Conservation (phyloP, 2,888 invertebrate species). For the Synergus umbraculus region DNA sequence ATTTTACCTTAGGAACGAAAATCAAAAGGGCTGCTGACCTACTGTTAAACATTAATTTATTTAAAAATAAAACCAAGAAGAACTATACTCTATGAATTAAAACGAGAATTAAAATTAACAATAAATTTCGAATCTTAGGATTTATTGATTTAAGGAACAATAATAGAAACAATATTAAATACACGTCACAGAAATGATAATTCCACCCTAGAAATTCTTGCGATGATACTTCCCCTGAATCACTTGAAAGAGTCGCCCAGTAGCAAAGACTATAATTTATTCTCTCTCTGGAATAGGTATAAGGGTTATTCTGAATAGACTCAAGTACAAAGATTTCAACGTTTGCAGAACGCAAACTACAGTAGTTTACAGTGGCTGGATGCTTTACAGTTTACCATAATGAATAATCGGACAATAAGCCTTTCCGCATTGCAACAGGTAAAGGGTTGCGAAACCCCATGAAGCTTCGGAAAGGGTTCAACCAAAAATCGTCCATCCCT, state of each 20-base stretch:
- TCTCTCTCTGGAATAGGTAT: neutral
- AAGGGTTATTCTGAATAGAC: constrained; percentile 6
- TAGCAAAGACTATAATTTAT: constrained; percentile 8
- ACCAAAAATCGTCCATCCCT: constrained; percentile 44
- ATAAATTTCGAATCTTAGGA: too few species aligned
- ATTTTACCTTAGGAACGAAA: neutral
- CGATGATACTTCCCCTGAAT: constrained; percentile 44
- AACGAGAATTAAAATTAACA: too few species aligned
- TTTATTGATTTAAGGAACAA: too few species aligned
- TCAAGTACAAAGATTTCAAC: constrained; percentile 8
- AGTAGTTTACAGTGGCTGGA: neutral
- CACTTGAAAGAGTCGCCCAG: constrained; percentile 13
- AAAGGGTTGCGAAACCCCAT: constrained; percentile 55
- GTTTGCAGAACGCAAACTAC: constrained; percentile 19
- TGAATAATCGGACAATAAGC: constrained; percentile 41
- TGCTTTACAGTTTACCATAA: constrained; percentile 30
- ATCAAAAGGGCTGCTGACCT: neutral
- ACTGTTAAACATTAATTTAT: constrained; percentile 39
- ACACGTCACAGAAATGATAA: neutral
- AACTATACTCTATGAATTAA: neutral
- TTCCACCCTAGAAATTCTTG: constrained; percentile 29
- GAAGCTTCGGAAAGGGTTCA: constrained; percentile 50
- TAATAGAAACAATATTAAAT: too few species aligned
- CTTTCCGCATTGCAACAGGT: constrained; percentile 53
- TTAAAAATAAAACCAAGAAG: neutral